Base-by-base conservation (phyloP, 2,888 invertebrate genomes). In the Brachypterus glaber region DNA sequence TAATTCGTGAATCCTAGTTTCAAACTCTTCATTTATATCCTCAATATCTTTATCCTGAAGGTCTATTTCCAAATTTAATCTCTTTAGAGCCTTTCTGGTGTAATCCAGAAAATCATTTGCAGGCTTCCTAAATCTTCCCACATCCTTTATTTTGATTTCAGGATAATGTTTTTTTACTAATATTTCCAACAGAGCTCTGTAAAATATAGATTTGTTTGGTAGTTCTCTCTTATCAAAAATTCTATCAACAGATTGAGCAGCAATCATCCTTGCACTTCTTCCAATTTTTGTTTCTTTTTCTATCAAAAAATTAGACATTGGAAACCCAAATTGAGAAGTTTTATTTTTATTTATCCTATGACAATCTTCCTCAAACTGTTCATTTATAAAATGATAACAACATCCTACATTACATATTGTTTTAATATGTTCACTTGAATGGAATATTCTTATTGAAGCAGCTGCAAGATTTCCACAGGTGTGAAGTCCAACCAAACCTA, bases 381-480 rank as follows among this genome's bases (percentile, higher is more conserved):
- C 84, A 1, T 71, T 72, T 13, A 93, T 64, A 2, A 85, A 70
- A 63, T 93, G 88, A 66, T 91, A 92, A 59, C 93, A 93, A 59
- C 93, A 95, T 0, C 90, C 88, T 24, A 93, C 83, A 57, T 82
- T 83, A 53, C 86, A 81, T 1, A 91, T 58, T 0, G 76, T 71
- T 40, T 67, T 69, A 0, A 79, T 70, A 16, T 70, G 57, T 0
- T 66, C 39, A 40, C 74, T 74, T 0, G 63, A 51, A 3, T 68
- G 57, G 58, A 88, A 92, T 9, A 86, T 69, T 43, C 76, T 74
- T 1, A 91, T 65, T 26, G 79, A 79, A 8, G 77, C 76, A 1
- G 86, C 69, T 0, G 84, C 82, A 4, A 93, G 67, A 64, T 85
- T 79, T 0, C 93, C 93, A 61, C 93, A 93, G 0, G 92, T 90